Evolutionary conservation across 2,888 invertebrate genomes (phyloP).

Genomic region (Yponomeuta sedellus): DNA sequence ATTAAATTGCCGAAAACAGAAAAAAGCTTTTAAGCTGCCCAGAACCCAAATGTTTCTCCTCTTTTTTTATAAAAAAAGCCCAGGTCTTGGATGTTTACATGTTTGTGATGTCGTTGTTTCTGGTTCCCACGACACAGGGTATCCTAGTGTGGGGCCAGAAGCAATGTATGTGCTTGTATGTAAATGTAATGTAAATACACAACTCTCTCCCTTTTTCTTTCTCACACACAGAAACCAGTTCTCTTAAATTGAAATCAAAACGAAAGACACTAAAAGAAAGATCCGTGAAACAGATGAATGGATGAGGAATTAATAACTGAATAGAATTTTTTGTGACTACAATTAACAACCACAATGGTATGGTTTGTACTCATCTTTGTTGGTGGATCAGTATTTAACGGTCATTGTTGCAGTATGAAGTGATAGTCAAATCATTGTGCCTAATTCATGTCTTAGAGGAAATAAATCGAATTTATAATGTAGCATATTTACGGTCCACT

Average conservation of each 20-base stretch:
- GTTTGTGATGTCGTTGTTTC: no score
- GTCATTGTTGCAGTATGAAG: background rate
- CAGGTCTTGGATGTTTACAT: no score
- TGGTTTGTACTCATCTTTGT: background rate
- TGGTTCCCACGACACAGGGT: no score
- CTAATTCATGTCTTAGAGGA: background rate
- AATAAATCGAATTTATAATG: background rate
- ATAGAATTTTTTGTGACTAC: background rate
- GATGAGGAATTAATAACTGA: background rate
- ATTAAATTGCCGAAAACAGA: no score
- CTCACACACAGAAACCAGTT: background rate
- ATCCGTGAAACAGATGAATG: background rate
- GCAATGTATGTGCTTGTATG: no score
- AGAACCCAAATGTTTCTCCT: no score
- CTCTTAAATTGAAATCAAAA: background rate
- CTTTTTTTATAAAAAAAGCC: no score
- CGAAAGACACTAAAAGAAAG: background rate
- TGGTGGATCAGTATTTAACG: background rate
- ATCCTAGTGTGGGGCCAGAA: no score
- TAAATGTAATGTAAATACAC: no score
- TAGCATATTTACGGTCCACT: no score
- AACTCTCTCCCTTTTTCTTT: no score
- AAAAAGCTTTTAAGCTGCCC: no score
- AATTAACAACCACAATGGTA: background rate
- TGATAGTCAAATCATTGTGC: background rate